These are phyloP conservation scores for Caenorhabditis macrosperma DNA, from an alignment of 2,888 invertebrate genomes.

Conservation along the genomic window DNA sequence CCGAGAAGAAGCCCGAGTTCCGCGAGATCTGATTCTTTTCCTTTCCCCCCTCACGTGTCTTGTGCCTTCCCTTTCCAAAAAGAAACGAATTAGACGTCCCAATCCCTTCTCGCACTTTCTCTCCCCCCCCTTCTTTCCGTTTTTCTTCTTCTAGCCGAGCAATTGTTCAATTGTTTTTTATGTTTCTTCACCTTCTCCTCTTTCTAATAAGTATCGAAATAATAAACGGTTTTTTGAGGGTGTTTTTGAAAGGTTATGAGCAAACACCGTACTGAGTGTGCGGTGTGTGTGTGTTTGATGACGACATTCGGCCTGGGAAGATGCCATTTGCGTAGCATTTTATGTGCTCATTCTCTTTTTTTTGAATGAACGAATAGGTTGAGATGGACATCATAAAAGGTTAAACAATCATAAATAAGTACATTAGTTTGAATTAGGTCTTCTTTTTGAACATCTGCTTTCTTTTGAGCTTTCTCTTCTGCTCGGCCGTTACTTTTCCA, in stretches of 20 bases:
- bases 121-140: conserved; percentile 1
- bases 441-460: conserved; percentile 67
- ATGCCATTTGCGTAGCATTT: conserved; percentile 2
- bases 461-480: conserved; percentile 65
- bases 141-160: conserved; percentile 42
- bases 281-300: not conserved
- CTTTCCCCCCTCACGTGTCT: conserved; percentile 21
- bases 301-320: conserved; percentile 1
- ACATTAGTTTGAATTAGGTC: not conserved
- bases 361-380: not conserved
- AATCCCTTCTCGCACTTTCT: conserved; percentile 13
- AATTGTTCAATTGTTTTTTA: conserved; percentile 26
- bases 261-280: not conserved
- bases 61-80: conserved; percentile 10
- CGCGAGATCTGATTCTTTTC: conserved; percentile 16
- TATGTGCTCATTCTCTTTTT: not conserved
- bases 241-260: not conserved
- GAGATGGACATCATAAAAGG: not conserved
- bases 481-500: conserved; percentile 68
- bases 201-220: conserved; percentile 44
- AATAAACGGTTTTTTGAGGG: conserved; percentile 46
- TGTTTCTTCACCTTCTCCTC: conserved; percentile 4
- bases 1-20: conserved; percentile 53
- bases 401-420: not conserved
- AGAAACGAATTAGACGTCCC: conserved; percentile 19